Evolutionary conservation across 1,140 invertebrate species (phyloP).

Genomic region (Oryctes rhinoceros): DNA sequence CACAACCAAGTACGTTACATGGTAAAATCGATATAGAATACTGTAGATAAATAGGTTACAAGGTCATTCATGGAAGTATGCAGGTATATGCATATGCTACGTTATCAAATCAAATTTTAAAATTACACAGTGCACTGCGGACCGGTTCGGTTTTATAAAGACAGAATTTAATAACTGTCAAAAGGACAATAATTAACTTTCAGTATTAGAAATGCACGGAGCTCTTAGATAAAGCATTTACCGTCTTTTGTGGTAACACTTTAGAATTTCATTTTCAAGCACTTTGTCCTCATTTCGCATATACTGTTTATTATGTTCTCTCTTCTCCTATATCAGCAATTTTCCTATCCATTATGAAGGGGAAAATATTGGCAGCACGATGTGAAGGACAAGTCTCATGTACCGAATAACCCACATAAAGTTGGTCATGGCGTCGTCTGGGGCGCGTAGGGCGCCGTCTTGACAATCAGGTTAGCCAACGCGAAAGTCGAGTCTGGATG

Average conservation of each 20-base stretch:
- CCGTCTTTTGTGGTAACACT: conserved; percentile 18
- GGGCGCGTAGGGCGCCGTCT: conserved; percentile 39
- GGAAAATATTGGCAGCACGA: conserved; percentile 27
- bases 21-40: not conserved
- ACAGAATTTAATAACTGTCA: conserved; percentile 15
- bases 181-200: conserved; percentile 34
- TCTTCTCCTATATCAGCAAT: conserved; percentile 30
- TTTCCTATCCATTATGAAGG: conserved; percentile 32
- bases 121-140: not conserved
- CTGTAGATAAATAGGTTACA: not conserved
- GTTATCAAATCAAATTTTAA: not conserved
- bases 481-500: not conserved
- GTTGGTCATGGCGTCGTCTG: conserved; percentile 40
- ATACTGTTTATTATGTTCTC: conserved; percentile 31
- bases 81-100: not conserved
- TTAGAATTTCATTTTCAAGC: conserved; percentile 2
- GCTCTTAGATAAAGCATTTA: not conserved
- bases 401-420: conserved; percentile 39
- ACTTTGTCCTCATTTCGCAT: conserved; percentile 34
- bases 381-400: conserved; percentile 17
- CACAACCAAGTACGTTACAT: not conserved
- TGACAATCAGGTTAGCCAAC: conserved; percentile 38
- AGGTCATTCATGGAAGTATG: conserved; percentile 4
- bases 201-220: not conserved
- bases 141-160: not conserved